Percentiles rank a stretch among this genome's conserved stretches.
These are phyloP conservation scores for Drosophila bocqueti DNA, from an alignment of 1,140 invertebrate species.

Conservation along the genomic window DNA sequence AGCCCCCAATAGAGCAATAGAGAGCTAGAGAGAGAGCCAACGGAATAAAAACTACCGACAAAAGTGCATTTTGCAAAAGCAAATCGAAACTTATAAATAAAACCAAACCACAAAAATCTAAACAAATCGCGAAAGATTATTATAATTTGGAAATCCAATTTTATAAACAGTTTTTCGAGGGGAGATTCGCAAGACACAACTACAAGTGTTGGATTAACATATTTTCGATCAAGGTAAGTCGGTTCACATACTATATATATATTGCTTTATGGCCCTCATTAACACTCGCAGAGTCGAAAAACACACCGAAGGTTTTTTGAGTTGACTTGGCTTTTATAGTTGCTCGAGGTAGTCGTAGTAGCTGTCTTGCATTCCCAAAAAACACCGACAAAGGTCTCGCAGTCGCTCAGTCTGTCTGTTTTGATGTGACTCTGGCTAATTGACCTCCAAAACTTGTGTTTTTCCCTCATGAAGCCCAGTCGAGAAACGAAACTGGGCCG, in stretches of 20 bases:
- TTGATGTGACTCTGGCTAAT: constrained; percentile 65
- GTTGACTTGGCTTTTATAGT: constrained; percentile 43
- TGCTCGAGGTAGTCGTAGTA: constrained; percentile 2
- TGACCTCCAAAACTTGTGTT: constrained; percentile 72
- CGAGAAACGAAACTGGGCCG: constrained; percentile 17
- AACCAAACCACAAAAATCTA: constrained; percentile 41
- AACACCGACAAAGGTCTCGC: constrained; percentile 16
- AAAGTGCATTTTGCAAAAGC: constrained; percentile 67
- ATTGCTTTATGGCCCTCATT: constrained; percentile 50
- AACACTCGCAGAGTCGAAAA: constrained; percentile 28
- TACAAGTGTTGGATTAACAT: constrained; percentile 64
- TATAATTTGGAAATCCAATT: constrained; percentile 21
- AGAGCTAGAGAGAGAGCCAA: constrained; percentile 24
- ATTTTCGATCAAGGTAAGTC: constrained; percentile 50
- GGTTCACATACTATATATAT: constrained; percentile 35
- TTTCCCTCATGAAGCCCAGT: constrained; percentile 37
- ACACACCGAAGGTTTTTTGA: constrained; percentile 56
- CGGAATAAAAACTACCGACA: constrained; percentile 44
- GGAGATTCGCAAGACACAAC: constrained; percentile 21
- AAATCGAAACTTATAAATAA: constrained; percentile 24
- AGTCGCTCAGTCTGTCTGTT: constrained; percentile 18
- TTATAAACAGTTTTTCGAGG: constrained; percentile 24
- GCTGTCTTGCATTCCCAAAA: constrained; percentile 24
- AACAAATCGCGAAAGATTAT: constrained; percentile 57
- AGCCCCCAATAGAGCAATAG: not conserved